phyloP scores from a whole-genome alignment of 1,140 invertebrate species.

The Wiebesia pumilae region DNA sequence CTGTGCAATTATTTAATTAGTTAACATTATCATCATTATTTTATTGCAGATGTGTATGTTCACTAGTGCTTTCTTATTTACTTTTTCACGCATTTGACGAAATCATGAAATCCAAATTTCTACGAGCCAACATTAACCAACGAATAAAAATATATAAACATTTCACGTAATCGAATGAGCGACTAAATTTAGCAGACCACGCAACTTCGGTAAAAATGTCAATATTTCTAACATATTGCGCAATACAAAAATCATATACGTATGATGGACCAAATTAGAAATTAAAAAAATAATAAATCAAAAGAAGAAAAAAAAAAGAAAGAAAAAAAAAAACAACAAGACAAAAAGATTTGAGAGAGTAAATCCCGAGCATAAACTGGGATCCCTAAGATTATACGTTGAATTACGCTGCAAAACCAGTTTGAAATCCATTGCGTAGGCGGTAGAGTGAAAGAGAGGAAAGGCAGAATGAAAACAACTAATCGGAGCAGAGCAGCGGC shows the following conservation, averaged over 20 bases:
- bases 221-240: background rate
- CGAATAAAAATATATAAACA: background rate
- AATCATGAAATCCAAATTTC: background rate
- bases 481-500: background rate
- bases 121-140: background rate
- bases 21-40: too few species aligned
- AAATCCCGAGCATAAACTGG: conserved; percentile 25
- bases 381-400: conserved; percentile 54
- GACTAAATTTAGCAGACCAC: background rate
- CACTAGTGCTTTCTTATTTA: background rate
- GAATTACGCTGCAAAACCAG: conserved; percentile 52
- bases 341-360: conserved; percentile 16
- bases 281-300: background rate
- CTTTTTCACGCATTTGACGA: background rate
- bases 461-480: conserved; percentile 34
- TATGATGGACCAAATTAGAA: background rate
- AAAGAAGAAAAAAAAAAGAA: too few species aligned
- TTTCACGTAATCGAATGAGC: background rate
- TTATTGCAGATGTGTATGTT: too few species aligned
- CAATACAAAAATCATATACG: background rate
- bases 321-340: background rate
- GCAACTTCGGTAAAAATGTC: background rate
- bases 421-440: conserved; percentile 49
- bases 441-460: conserved; percentile 19
- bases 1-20: too few species aligned